Evolutionary conservation across 2,797 vertebrate genomes (phyloP), one percentile per base, ranked within the genome.

Genomic region (Mionectes olivaceus): DNA sequence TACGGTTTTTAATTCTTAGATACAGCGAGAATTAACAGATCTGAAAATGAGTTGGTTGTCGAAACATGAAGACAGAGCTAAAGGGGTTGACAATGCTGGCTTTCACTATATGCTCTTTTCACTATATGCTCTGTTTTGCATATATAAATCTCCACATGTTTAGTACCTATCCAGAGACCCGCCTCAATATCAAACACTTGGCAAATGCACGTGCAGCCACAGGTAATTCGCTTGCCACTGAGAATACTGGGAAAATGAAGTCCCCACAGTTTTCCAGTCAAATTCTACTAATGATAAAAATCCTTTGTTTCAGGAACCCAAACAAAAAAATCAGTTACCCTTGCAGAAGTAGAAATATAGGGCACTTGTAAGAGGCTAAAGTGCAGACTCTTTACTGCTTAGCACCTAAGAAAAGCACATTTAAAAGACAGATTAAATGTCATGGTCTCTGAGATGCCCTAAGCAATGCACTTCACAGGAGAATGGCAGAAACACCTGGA

Each of bases 381-480:
- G 15, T 9, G 28, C 27, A 71, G 16, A 57, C 27, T 46, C 30
- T 35, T 76, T 30, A 50, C n/a, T 78, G 27, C n/a, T 52, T 71
- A 80, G 33, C 59, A 73, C 67, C 43, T 33, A 63, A 44, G 41
- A 55, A 86, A 83, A 81, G 15, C 18, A 25, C 56, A 56, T 80
- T 74, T 64, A 67, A 60, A 93, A 73, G 56, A 69, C 47, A 81
- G 30, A 89, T 59, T 53, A 87, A 93, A 89, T 71, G 33, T 25
- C 79, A 75, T 4, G 19, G 53, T 35, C 37, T 85, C 84, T 57
- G 50, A 92, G 52, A 71, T 41, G 56, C 37, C 60, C n/a, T 47
- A 80, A 83, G 76, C 7, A 0, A 94, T 19, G 35, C 14, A 69
- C n/a, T 82, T 75, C 9, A 0, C 44, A 13, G 6, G 9, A 57